These are phyloP conservation scores for Leucania comma DNA, from an alignment of 2,888 invertebrate genomes.

Conservation along the genomic window DNA sequence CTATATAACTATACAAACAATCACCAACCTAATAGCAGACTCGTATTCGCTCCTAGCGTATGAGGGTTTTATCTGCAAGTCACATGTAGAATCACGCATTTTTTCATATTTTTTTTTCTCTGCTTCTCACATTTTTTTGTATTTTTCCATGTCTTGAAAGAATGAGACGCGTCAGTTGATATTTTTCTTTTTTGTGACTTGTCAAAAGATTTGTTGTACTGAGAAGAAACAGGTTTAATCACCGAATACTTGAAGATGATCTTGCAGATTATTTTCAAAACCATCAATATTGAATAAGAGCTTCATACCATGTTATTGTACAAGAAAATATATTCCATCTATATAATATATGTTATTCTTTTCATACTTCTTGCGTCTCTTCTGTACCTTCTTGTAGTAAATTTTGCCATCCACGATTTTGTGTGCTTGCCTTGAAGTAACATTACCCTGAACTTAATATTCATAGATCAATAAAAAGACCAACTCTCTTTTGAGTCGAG, in stretches of 20 bases:
- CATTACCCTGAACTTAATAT: too few relatives aligned
- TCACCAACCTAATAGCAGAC: constrained; percentile 59
- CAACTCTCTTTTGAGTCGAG: too few relatives aligned
- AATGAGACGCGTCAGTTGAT: constrained; percentile 14
- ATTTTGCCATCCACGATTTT: too few relatives aligned
- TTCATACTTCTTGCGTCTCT: too few relatives aligned
- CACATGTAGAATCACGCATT: constrained; percentile 46
- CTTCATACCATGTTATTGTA: too few relatives aligned
- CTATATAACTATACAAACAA: neutral
- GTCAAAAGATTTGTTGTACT: neutral
- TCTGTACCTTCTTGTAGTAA: too few relatives aligned
- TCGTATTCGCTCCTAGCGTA: constrained; percentile 36
- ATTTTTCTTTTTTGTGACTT: constrained; percentile 15
- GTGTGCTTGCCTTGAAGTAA: too few relatives aligned
- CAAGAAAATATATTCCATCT: too few relatives aligned
- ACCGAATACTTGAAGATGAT: neutral
- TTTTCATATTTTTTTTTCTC: constrained; percentile 10
- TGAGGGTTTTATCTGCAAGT: constrained; percentile 30
- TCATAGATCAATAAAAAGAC: too few relatives aligned
- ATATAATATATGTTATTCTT: too few relatives aligned
- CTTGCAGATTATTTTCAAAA: too few relatives aligned
- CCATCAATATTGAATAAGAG: too few relatives aligned
- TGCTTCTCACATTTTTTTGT: constrained; percentile 25
- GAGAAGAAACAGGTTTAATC: constrained; percentile 15
- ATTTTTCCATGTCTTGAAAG: constrained; percentile 23